Evolutionary conservation across 1,140 invertebrate species (phyloP).

Genomic region (Euura saliciscinereae): DNA sequence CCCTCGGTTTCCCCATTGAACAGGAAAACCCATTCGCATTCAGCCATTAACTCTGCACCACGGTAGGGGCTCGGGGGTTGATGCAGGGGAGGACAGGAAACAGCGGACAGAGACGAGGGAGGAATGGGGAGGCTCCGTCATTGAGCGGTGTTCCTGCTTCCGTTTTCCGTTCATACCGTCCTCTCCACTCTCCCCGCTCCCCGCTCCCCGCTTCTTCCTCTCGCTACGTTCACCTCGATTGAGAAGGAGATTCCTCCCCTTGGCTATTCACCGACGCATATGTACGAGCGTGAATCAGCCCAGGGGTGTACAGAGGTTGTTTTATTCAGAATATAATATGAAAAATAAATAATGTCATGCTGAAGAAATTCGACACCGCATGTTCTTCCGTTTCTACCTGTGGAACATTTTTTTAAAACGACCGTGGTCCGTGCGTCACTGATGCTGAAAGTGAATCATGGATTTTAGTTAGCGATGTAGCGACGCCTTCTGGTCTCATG

Average conservation of each 20-base stretch:
- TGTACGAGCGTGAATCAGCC: too few relatives aligned
- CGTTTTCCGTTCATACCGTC: slow-evolving; percentile 24
- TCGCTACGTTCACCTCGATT: neutral
- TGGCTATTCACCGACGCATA: too few relatives aligned
- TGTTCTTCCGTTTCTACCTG: neutral
- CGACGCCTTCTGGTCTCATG: neutral
- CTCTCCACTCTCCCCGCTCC: neutral
- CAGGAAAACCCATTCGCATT: neutral
- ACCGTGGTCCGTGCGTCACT: neutral
- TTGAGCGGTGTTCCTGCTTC: slow-evolving; percentile 25
- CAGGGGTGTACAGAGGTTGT: too few relatives aligned
- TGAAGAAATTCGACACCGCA: neutral
- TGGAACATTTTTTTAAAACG: neutral
- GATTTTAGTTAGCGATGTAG: neutral
- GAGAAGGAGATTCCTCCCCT: neutral
- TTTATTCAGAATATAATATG: too few relatives aligned
- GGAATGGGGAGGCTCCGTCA: slow-evolving; percentile 21
- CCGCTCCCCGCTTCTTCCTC: neutral
- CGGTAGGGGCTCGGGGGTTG: neutral
- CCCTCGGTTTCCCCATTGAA: neutral
- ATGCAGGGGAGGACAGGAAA: slow-evolving; percentile 1
- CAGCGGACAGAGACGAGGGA: neutral
- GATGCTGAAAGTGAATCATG: neutral
- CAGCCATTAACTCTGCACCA: neutral
- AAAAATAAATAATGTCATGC: neutral